Conservation (phyloP, 1,140 invertebrate species). For the Achatina immaculata region DNA sequence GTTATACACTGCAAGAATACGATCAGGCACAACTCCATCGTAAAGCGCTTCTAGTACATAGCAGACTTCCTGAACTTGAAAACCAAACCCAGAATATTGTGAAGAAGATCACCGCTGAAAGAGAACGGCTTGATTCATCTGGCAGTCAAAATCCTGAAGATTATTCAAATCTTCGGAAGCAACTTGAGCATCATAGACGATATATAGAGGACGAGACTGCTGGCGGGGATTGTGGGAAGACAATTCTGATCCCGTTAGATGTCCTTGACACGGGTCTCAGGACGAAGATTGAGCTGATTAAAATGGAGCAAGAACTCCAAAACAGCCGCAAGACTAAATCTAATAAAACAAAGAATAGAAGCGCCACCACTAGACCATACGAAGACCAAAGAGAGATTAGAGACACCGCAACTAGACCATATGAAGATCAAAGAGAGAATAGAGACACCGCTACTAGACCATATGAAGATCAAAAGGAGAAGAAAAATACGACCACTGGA, state of each 20-base stretch:
- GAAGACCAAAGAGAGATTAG: too few relatives aligned
- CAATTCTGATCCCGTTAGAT: neutral
- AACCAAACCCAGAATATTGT: neutral
- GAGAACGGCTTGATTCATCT: neutral
- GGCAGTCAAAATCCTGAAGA: neutral
- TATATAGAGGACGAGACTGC: neutral
- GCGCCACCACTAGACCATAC: too few relatives aligned
- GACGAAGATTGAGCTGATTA: neutral
- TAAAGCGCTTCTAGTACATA: neutral
- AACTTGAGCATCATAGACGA: neutral
- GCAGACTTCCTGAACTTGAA: neutral
- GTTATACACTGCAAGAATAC: neutral
- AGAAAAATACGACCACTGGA: too few relatives aligned
- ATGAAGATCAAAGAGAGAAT: too few relatives aligned
- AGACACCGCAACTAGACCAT: too few relatives aligned
- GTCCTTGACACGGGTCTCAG: neutral
- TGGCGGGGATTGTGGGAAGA: neutral
- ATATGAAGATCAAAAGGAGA: too few relatives aligned
- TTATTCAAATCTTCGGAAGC: neutral
- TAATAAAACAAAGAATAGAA: too few relatives aligned
- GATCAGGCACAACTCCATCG: neutral
- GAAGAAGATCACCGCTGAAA: neutral
- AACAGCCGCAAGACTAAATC: too few relatives aligned
- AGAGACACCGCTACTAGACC: too few relatives aligned
- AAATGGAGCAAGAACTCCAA: neutral